phyloP scores from a whole-genome alignment of 2,797 vertebrate genomes.

The Sphenopsis melanotis region DNA sequence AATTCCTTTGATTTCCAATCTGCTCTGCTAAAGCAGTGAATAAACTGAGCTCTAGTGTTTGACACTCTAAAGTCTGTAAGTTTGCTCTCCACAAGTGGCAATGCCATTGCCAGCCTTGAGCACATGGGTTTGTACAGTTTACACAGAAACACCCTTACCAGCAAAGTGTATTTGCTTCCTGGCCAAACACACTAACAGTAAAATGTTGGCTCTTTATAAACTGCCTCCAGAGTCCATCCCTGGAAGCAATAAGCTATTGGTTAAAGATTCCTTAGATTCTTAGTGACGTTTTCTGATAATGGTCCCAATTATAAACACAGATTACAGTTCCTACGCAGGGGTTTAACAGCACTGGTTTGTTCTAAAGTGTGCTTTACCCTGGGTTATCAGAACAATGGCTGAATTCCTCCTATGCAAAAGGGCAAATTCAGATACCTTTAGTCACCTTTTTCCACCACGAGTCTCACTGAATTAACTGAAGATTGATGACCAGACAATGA shows the following conservation, averaged over 20 bases:
- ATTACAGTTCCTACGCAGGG: background rate
- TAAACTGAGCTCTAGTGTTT: background rate
- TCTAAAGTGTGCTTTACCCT: conserved; percentile 1
- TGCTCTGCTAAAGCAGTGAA: background rate
- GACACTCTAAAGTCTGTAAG: background rate
- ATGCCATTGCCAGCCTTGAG: background rate
- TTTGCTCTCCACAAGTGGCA: background rate
- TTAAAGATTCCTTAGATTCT: conserved; percentile 28
- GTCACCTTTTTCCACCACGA: conserved; percentile 13
- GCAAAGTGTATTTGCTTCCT: background rate
- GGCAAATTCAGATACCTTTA: conserved; percentile 48
- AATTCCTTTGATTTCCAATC: background rate
- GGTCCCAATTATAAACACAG: background rate
- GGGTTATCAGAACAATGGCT: background rate
- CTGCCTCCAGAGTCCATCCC: background rate
- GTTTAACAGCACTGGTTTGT: background rate
- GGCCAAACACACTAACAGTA: background rate
- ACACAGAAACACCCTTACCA: background rate
- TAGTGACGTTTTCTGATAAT: conserved; percentile 21
- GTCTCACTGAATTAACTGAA: background rate
- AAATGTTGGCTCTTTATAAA: background rate
- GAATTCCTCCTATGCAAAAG: conserved; percentile 11
- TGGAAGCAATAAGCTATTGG: background rate
- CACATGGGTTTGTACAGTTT: background rate
- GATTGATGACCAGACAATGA: background rate